Evolutionary conservation across 37 sponge, comb jelly and placozoan species (phyloP).

Genomic region (Petrosia ficiformis): DNA sequence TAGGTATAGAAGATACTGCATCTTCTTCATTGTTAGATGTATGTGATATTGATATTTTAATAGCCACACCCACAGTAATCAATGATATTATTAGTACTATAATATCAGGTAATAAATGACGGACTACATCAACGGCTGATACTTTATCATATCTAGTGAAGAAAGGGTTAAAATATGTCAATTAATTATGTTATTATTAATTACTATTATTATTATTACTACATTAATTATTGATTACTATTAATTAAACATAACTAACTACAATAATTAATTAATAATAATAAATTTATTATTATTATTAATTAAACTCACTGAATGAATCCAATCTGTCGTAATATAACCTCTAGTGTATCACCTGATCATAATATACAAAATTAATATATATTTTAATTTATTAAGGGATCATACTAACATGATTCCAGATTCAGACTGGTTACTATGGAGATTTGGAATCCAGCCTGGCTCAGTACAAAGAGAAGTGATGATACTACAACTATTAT

Average conservation of each 20-base stretch:
- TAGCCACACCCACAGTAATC: constrained; percentile 22
- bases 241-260: not conserved
- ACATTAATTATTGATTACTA: constrained; percentile 46
- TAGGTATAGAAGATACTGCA: not conserved
- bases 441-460: constrained; percentile 64
- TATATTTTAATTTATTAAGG: not conserved
- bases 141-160: constrained; percentile 4
- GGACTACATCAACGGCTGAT: constrained; percentile 54
- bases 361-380: not conserved
- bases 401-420: constrained; percentile 28
- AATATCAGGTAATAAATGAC: constrained; percentile 60
- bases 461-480: constrained; percentile 30
- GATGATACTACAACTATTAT: constrained; percentile 31
- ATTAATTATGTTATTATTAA: not conserved
- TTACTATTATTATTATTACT: constrained; percentile 32
- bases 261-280: not conserved
- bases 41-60: not conserved
- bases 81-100: constrained; percentile 45
- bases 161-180: not conserved
- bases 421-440: constrained; percentile 19
- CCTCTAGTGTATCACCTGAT: not conserved
- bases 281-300: too few relatives aligned
- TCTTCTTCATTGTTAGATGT: too few relatives aligned
- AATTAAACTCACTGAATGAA: not conserved
- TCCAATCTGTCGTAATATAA: constrained; percentile 2